These are phyloP conservation scores for Hypselothyrea guttata DNA, from an alignment of 2,888 invertebrate species.

Conservation along the genomic window DNA sequence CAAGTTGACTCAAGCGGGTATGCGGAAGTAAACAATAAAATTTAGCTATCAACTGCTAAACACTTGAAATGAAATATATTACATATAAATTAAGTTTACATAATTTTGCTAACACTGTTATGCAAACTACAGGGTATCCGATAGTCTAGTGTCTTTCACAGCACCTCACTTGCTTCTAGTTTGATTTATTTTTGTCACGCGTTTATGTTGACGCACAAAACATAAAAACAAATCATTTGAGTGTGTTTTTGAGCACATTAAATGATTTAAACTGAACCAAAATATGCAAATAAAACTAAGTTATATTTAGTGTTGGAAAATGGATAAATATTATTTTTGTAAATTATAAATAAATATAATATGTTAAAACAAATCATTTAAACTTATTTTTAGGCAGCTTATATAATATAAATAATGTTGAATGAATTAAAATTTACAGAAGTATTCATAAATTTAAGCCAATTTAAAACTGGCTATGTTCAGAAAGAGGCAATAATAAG, in stretches of 20 bases:
- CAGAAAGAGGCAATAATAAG: background rate
- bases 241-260: conserved; percentile 28
- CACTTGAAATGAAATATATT: no score
- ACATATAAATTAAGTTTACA: no score
- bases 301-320: background rate
- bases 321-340: background rate
- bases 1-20: no score
- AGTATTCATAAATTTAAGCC: background rate
- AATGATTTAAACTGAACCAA: conserved; percentile 6
- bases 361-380: background rate
- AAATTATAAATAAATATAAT: background rate
- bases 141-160: background rate
- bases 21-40: no score
- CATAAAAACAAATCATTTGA: conserved; percentile 32
- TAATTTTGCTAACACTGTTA: no score
- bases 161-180: conserved; percentile 23
- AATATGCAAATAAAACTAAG: conserved; percentile 3
- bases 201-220: conserved; percentile 49
- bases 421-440: background rate
- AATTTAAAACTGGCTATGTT: no score
- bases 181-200: conserved; percentile 71
- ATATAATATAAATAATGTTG: background rate
- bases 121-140: background rate
- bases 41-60: no score
- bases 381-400: no score